These are phyloP conservation scores for Oreocharis arfaki DNA, from an alignment of 2,113 vertebrate species.

Conservation along the genomic window DNA sequence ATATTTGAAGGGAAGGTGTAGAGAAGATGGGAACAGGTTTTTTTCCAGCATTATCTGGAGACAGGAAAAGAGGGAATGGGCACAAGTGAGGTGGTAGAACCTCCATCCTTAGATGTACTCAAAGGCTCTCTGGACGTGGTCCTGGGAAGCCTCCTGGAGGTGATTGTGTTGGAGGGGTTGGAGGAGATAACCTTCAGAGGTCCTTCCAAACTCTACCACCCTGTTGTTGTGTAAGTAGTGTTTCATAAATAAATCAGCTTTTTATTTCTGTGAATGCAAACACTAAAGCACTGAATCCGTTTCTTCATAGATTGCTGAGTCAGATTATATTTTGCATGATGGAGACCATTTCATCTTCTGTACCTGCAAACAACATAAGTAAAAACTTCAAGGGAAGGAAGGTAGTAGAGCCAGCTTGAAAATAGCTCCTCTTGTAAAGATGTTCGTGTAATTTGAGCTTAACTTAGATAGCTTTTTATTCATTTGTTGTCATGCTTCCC, in stretches of 20 bases:
- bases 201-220: not conserved
- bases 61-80: not conserved
- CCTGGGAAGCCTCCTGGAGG: not conserved
- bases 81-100: not conserved
- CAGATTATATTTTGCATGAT: not conserved
- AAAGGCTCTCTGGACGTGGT: rapidly evolving
- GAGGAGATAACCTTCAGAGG: not conserved
- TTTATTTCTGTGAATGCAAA: not conserved
- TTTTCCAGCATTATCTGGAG: not conserved
- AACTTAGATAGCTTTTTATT: not conserved
- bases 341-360: not conserved
- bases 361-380: not conserved
- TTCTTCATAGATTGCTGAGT: not conserved
- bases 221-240: not conserved
- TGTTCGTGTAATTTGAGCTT: not conserved
- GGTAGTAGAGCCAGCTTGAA: not conserved
- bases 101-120: not conserved
- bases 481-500: not conserved
- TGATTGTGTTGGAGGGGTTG: not conserved
- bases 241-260: not conserved
- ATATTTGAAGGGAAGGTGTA: not conserved
- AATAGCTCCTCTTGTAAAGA: not conserved
- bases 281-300: not conserved
- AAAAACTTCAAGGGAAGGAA: not conserved
- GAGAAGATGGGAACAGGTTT: not conserved